phyloP scores from a whole-genome alignment of 2,113 vertebrate species.

The Psilopogon haemacephalus region DNA sequence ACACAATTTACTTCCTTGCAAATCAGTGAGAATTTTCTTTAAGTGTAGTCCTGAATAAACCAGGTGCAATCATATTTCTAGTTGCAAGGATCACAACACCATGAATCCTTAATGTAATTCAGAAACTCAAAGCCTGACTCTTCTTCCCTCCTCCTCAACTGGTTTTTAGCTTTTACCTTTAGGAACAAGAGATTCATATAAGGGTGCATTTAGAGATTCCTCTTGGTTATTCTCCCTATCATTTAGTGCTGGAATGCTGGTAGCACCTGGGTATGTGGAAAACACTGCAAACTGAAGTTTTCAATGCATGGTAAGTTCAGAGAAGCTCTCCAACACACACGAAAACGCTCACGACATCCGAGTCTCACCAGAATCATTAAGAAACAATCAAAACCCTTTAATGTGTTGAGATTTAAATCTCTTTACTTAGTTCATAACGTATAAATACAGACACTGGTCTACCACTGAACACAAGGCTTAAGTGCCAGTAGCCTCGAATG shows the following conservation, averaged over 20 bases:
- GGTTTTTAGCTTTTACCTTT: neutral
- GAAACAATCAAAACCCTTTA: neutral
- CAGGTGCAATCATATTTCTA: neutral
- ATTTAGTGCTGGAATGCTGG: neutral
- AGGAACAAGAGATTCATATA: neutral
- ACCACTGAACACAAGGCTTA: neutral
- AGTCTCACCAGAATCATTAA: neutral
- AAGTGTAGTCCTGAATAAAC: neutral
- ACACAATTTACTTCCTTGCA: neutral
- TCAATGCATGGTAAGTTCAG: neutral
- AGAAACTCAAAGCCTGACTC: neutral
- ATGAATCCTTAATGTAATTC: neutral
- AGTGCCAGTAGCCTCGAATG: neutral
- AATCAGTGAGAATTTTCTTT: neutral
- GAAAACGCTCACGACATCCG: neutral
- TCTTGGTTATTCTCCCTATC: neutral
- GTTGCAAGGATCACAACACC: accelerated
- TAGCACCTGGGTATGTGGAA: accelerated
- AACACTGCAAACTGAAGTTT: neutral
- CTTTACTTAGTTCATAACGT: accelerated
- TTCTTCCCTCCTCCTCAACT: neutral
- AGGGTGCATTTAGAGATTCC: neutral
- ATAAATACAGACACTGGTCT: neutral
- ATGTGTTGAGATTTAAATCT: neutral
- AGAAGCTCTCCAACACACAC: neutral